Evolutionary conservation across 2,113 vertebrate species (phyloP).

Genomic region (Spheniscus mendiculus): DNA sequence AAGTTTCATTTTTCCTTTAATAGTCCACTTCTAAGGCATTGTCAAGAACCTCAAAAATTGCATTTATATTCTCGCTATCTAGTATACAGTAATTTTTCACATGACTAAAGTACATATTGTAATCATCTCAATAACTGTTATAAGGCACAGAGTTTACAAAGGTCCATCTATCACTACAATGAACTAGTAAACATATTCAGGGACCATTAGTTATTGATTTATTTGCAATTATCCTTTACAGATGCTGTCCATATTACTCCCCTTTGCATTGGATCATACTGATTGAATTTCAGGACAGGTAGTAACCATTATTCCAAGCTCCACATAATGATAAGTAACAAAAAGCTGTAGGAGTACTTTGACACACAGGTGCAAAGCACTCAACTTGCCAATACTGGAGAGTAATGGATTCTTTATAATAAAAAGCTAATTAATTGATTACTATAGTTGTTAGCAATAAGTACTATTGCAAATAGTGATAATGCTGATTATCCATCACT

Average conservation of each 20-base stretch:
- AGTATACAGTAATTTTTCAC: background rate
- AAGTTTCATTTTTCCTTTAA: background rate
- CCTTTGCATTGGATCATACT: constrained; percentile 5
- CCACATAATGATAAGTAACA: background rate
- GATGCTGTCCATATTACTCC: background rate
- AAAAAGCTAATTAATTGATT: constrained; percentile 21
- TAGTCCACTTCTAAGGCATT: background rate
- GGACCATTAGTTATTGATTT: constrained; percentile 67
- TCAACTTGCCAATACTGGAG: background rate
- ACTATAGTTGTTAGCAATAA: background rate
- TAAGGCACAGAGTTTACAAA: background rate
- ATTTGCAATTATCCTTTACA: constrained; percentile 55
- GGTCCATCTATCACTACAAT: constrained; percentile 34
- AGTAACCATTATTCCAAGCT: background rate
- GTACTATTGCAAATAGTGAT: background rate
- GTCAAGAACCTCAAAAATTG: background rate
- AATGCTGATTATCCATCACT: background rate
- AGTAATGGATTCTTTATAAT: background rate
- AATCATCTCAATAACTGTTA: constrained; percentile 41
- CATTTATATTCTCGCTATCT: background rate
- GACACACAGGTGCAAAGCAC: background rate
- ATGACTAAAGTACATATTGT: background rate
- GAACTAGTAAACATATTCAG: constrained; percentile 60
- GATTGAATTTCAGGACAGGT: constrained; percentile 10
- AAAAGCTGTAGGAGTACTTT: background rate